Evolutionary conservation across 2,888 invertebrate species (phyloP).

Genomic region (Amitus sp.): DNA sequence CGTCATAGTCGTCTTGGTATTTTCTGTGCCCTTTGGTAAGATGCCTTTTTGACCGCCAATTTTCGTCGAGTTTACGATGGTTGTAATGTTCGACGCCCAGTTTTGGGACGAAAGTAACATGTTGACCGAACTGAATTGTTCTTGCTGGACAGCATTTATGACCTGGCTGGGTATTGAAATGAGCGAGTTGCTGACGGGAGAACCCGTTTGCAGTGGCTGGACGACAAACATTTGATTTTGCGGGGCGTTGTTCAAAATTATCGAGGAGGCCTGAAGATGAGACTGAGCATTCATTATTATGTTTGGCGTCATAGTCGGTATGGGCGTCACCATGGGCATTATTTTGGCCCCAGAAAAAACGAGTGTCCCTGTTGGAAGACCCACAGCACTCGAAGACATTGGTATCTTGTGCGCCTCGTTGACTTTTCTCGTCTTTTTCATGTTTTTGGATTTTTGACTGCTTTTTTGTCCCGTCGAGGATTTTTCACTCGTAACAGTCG

Average conservation of each 20-base stretch:
- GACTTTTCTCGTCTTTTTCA: constrained; percentile 51
- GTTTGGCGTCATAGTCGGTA: too few species aligned
- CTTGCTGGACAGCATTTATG: constrained; percentile 52
- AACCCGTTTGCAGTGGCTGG: constrained; percentile 55
- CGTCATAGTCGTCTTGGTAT: constrained; percentile 61
- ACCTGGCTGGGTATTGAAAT: constrained; percentile 55
- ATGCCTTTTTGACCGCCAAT: constrained; percentile 61
- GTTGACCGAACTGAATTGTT: constrained; percentile 51
- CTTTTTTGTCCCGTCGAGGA: constrained; percentile 28
- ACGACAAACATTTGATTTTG: constrained; percentile 63
- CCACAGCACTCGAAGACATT: constrained; percentile 34
- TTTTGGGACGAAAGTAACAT: constrained; percentile 57
- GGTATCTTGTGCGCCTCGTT: constrained; percentile 41
- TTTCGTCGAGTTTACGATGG: constrained; percentile 59
- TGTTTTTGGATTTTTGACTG: constrained; percentile 38
- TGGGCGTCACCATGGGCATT: constrained; percentile 61
- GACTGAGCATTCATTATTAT: constrained; percentile 59
- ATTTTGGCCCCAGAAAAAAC: constrained; percentile 60
- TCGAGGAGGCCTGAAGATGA: constrained; percentile 53
- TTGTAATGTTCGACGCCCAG: constrained; percentile 61
- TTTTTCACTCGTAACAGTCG: neutral
- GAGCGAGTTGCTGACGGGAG: constrained; percentile 50
- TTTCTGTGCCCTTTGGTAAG: constrained; percentile 59
- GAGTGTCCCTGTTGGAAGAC: constrained; percentile 55
- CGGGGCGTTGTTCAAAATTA: constrained; percentile 58